phyloP scores from a whole-genome alignment of 1,140 invertebrate species.

The Sminthurides bifidus region DNA sequence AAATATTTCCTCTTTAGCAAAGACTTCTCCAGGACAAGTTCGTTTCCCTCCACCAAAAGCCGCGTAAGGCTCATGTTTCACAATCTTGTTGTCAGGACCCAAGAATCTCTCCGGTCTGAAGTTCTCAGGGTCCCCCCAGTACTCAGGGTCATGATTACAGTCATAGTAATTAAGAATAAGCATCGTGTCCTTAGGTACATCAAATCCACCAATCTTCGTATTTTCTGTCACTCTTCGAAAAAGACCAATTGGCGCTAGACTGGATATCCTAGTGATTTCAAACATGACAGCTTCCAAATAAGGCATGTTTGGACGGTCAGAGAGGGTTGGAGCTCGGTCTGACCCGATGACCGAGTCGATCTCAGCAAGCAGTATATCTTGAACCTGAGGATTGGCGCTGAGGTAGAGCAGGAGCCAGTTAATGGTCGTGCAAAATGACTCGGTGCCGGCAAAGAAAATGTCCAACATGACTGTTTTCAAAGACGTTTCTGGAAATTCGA shows the following conservation, averaged over 20 bases:
- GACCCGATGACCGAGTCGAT: conserved; percentile 35
- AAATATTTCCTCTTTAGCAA: conserved; percentile 19
- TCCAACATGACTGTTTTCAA: conserved; percentile 1
- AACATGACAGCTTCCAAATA: conserved; percentile 63
- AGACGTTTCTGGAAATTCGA: background rate
- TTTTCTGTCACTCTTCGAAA: conserved; percentile 61
- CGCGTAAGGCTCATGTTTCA: conserved; percentile 35
- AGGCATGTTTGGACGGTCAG: conserved; percentile 45
- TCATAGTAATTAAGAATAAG: conserved; percentile 66
- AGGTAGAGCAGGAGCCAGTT: conserved; percentile 38
- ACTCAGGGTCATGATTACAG: conserved; percentile 55
- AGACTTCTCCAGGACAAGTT: conserved; percentile 45
- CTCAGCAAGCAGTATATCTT: conserved; percentile 35
- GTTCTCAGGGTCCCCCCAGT: conserved; percentile 54
- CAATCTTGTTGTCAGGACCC: background rate
- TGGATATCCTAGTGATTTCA: conserved; percentile 62
- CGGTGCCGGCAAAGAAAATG: conserved; percentile 32
- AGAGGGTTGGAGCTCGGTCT: conserved; percentile 1
- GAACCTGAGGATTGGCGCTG: conserved; percentile 35
- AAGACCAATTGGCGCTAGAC: conserved; percentile 61
- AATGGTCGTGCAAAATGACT: conserved; percentile 39
- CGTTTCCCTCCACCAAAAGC: conserved; percentile 62
- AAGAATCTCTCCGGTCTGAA: conserved; percentile 68
- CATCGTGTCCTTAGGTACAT: conserved; percentile 70
- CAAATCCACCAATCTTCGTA: conserved; percentile 53